Conservation (phyloP, 2,888 invertebrate species). For the Eupithecia vulgata region DNA sequence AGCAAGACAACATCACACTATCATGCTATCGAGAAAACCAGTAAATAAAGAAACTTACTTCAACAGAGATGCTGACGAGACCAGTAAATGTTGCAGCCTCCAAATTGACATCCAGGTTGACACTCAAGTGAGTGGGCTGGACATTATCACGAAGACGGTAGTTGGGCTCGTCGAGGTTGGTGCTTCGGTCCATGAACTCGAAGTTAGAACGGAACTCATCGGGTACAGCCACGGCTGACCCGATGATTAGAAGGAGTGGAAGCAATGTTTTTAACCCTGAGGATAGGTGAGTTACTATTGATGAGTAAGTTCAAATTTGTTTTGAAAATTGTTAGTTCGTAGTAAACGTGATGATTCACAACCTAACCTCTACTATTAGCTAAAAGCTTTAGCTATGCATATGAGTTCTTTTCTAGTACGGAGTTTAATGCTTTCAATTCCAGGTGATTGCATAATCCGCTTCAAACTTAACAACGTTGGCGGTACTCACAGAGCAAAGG, state of each 20-base stretch:
- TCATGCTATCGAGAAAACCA: neutral
- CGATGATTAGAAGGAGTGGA: conserved; percentile 57
- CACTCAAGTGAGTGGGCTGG: conserved; percentile 58
- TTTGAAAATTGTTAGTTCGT: neutral
- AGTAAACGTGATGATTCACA: neutral
- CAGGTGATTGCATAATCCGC: neutral
- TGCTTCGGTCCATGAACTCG: conserved; percentile 60
- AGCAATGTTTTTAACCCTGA: conserved; percentile 65
- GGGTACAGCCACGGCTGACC: conserved; percentile 58
- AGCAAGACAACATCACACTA: neutral
- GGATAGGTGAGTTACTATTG: conserved; percentile 8
- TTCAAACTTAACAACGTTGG: neutral
- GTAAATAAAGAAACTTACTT: conserved; percentile 54
- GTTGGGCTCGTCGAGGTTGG: conserved; percentile 64
- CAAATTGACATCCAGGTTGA: conserved; percentile 70
- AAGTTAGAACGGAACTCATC: conserved; percentile 64
- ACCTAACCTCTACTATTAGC: neutral
- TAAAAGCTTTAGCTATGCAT: neutral
- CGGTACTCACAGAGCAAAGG: neutral
- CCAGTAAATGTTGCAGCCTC: conserved; percentile 63
- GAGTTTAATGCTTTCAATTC: neutral
- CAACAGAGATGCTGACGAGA: conserved; percentile 55
- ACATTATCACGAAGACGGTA: conserved; percentile 67
- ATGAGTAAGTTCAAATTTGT: neutral
- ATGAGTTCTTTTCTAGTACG: neutral